Evolutionary conservation across 2,113 vertebrate species (phyloP), one percentile per base, ranked within the genome.

Genomic region (Burhinus bistriatus): DNA sequence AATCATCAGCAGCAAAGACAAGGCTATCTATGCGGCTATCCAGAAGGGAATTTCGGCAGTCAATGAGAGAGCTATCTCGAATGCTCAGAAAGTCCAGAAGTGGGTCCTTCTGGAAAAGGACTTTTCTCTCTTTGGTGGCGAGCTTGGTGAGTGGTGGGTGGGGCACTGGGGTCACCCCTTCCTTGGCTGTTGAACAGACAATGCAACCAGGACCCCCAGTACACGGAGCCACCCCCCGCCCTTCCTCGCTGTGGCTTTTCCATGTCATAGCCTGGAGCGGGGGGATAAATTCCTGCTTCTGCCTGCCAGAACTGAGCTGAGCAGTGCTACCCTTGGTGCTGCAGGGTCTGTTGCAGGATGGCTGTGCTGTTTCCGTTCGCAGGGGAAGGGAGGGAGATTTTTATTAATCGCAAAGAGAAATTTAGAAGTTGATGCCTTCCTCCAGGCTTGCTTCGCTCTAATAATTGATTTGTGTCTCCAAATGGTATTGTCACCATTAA

Each of bases 111-210:
- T 99, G 91, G 98, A 98, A 11, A 98, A 97, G 34, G 99, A 99
- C 89, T 99, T 99, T 42, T 99, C 99, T 5, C 34, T 99, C 25
- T 0, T 29, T 0, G 98, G 98, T 1, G 99, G 99, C 66, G 99
- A 99, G 95, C 98, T 99, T 0, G 99, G 99, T 99, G 90, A 98
- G 99, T 27, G 19, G 99, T 99, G 89, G 98, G 99, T 22, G 19
- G 36, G 42, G 12, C 44, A 44, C 13, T 27, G 68, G 54, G 55
- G 32, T 23, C 9, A 22, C 49, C 23, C 45, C 19, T 20, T 19
- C 36, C 57, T 14, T 34, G 64, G 34, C 1, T 13, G 0, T 1
- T 18, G 23, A 36, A 15, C 16, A 38, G 15, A 8, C 15, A 22
- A 1, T 13, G 9, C 19, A 44, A 2, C 15, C 66, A 10, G 5